A percentile compares a stretch with the other conserved stretches of the same genome.
These are phyloP conservation scores for Enteromius paludinosus DNA, from an alignment of 2,797 vertebrate genomes.

Conservation along the genomic window DNA sequence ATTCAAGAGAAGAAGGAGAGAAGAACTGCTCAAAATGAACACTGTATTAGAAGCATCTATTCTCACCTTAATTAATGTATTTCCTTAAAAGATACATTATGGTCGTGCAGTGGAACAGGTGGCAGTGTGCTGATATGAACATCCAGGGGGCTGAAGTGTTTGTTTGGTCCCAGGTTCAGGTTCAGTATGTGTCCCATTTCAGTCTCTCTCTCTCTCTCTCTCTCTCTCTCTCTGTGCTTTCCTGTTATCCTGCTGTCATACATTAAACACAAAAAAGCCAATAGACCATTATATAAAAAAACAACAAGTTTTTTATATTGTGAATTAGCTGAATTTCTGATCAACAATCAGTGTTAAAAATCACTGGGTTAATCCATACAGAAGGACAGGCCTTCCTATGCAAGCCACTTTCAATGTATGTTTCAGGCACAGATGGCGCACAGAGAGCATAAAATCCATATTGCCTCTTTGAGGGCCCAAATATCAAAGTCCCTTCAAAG, in stretches of 20 bases:
- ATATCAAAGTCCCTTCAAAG: background rate
- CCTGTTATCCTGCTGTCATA: background rate
- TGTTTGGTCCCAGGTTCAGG: background rate
- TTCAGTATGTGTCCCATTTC: background rate
- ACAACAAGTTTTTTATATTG: too few relatives aligned
- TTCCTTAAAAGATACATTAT: background rate
- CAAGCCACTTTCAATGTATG: background rate
- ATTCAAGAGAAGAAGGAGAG: background rate
- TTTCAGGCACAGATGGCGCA: background rate
- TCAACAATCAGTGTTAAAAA: background rate
- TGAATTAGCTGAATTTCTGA: too few relatives aligned
- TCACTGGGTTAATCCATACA: background rate
- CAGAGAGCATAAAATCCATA: background rate
- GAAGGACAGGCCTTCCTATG: background rate
- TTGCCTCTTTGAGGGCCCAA: background rate
- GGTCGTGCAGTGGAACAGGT: background rate
- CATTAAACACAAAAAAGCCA: background rate
- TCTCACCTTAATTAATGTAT: background rate
- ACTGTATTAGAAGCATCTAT: background rate
- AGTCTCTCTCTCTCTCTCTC: background rate
- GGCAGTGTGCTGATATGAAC: background rate
- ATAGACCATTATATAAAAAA: background rate
- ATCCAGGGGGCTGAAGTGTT: background rate
- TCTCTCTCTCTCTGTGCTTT: too few relatives aligned
- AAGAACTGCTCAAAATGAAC: background rate